Base-by-base conservation (phyloP, 2,888 invertebrate species). In the Lymantria monacha region DNA sequence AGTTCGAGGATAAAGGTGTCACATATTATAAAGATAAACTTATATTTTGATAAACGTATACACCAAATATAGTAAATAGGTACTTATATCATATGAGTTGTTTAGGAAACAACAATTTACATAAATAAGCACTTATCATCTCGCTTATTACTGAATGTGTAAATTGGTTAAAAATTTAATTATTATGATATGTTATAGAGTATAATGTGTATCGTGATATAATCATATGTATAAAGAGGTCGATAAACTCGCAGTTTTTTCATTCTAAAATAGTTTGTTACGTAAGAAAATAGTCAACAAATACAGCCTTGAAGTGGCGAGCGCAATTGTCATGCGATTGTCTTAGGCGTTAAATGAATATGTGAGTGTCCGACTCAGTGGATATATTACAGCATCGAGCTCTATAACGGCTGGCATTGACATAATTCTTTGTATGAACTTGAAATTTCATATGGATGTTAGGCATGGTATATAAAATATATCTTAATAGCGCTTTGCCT, bases 221-320 rank as follows among this genome's bases (percentile, higher is more conserved):
- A 48, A 47, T 42, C 44, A 14, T 48, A 9, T 38, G 47, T 15
- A 44, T 13, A 7, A 30, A 66, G 71, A 76, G 79, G 74, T 81
- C 79, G 65, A 71, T 70, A 76, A 80, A 80, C 80, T 69, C 69
- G 62, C 68, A 38, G 71, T 75, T 76, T 70, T 71, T 22, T 58
- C 62, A 51, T 49, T 68, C 72, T 73, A 75, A 84, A 81, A 81
- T 81, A 85, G 72, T 60, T 44, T 48, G 57, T 84, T 80, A 77
- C 79, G 80, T 72, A 77, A 81, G 64, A 71, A 68, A 72, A 75
- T 73, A 66, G 75, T 77, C 76, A 77, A 78, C 79, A 78, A 72
- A 71, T 65, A 77, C 72, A 84, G 74, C 86, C 87, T 86, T 87
- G 87, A 76, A n/a, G 11, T 38, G n/a, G 38, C 38, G n/a, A 38